Evolutionary conservation across 2,797 vertebrate genomes (phyloP).

Genomic region (Megalops cyprinoides): DNA sequence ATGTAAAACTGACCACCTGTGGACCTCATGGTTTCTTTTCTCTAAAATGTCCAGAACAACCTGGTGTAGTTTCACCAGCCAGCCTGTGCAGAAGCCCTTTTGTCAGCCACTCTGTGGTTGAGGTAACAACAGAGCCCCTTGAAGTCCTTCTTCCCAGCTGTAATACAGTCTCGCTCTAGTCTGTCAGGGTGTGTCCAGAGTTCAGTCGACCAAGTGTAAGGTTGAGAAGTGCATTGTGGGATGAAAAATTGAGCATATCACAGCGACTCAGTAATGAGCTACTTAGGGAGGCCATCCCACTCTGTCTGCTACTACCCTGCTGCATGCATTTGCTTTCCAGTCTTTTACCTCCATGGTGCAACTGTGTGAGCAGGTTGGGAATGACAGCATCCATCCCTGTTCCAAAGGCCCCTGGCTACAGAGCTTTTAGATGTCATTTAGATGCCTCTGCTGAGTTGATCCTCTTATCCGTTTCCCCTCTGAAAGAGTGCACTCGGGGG

Average conservation of each 20-base stretch:
- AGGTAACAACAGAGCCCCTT: not conserved
- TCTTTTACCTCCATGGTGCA: not conserved
- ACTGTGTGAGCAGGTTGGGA: not conserved
- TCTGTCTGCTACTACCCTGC: not conserved
- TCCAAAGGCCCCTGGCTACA: not conserved
- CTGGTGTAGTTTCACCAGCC: not conserved
- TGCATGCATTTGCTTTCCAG: not conserved
- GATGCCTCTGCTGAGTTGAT: not conserved
- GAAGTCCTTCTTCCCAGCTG: not conserved
- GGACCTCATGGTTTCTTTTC: not conserved
- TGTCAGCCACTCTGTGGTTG: not conserved
- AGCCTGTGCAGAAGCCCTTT: not conserved
- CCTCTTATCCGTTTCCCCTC: not conserved
- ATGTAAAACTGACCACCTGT: not conserved
- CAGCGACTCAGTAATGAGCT: not conserved
- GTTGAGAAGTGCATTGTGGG: too few species aligned
- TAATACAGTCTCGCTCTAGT: not conserved
- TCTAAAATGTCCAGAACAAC: not conserved
- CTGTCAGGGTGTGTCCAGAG: too few species aligned
- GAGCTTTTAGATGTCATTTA: not conserved
- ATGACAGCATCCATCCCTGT: not conserved
- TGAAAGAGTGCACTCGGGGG: not conserved
- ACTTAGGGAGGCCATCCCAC: not conserved
- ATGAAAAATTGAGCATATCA: not conserved
- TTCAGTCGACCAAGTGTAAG: not conserved